Conservation (phyloP, 2,888 invertebrate species). For the Clepsis dumicolana region DNA sequence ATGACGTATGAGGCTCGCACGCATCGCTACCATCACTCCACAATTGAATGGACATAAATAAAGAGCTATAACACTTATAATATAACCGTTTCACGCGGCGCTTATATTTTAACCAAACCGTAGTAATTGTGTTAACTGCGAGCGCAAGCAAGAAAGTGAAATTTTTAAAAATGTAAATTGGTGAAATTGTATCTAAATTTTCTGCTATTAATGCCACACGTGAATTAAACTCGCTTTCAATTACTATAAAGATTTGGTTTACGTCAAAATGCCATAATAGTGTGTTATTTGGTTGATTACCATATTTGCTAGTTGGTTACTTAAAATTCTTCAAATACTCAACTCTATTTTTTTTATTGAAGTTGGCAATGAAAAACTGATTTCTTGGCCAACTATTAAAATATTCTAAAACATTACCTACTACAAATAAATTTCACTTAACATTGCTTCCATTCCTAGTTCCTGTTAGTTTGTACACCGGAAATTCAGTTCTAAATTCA, state of each 20-base stretch:
- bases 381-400: background rate
- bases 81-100: slow-evolving; percentile 47
- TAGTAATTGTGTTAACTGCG: slow-evolving; percentile 55
- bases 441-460: slow-evolving; percentile 23
- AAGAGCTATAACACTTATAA: too few relatives aligned
- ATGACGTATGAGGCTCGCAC: slow-evolving; percentile 25
- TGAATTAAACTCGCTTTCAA: slow-evolving; percentile 40
- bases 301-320: background rate
- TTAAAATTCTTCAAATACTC: background rate
- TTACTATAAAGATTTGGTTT: slow-evolving; percentile 31
- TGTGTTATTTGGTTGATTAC: background rate
- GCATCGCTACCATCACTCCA: slow-evolving; percentile 42
- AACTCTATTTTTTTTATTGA: background rate
- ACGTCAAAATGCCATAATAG: slow-evolving; percentile 18
- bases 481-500: slow-evolving; percentile 20
- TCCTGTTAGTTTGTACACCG: slow-evolving; percentile 29
- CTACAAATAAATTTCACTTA: slow-evolving; percentile 2
- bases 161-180: slow-evolving; percentile 58
- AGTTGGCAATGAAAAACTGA: background rate
- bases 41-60: slow-evolving; percentile 44
- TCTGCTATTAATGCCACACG: slow-evolving; percentile 33
- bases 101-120: slow-evolving; percentile 51
- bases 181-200: slow-evolving; percentile 54
- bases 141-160: slow-evolving; percentile 61
- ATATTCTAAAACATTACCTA: background rate